These are phyloP conservation scores for Chiroxiphia lanceolata DNA, from an alignment of 2,797 vertebrate species.

Conservation along the genomic window DNA sequence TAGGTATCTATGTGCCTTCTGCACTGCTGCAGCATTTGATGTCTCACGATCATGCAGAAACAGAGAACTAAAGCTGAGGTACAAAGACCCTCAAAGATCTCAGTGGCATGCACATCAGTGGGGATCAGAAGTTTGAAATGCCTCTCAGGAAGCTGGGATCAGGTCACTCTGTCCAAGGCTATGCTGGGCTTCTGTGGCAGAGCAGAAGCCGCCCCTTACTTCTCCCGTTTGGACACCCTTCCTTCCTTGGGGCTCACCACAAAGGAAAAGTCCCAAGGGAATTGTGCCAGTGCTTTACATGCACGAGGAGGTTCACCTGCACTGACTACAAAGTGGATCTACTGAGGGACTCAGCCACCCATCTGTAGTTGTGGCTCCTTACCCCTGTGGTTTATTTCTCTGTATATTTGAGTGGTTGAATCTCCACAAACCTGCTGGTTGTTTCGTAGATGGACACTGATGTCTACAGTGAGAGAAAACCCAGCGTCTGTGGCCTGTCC, in stretches of 20 bases:
- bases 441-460: neutral
- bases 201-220: neutral
- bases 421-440: neutral
- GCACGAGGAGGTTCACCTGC: neutral
- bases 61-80: neutral
- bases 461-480: neutral
- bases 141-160: neutral
- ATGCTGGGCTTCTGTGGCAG: neutral
- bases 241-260: neutral
- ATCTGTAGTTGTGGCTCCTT: neutral
- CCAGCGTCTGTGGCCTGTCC: neutral
- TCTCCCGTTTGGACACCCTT: accelerated
- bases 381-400: neutral
- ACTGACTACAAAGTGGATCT: neutral
- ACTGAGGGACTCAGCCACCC: neutral
- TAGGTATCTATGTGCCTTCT: neutral
- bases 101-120: no score
- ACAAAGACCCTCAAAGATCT: neutral
- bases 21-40: neutral
- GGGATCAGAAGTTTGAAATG: neutral
- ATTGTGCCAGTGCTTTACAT: neutral
- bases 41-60: neutral
- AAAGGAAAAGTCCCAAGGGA: neutral
- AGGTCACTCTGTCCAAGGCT: neutral
- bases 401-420: neutral